Base-by-base conservation (phyloP, 2,888 invertebrate genomes). In the Acholoe squamosa region DNA sequence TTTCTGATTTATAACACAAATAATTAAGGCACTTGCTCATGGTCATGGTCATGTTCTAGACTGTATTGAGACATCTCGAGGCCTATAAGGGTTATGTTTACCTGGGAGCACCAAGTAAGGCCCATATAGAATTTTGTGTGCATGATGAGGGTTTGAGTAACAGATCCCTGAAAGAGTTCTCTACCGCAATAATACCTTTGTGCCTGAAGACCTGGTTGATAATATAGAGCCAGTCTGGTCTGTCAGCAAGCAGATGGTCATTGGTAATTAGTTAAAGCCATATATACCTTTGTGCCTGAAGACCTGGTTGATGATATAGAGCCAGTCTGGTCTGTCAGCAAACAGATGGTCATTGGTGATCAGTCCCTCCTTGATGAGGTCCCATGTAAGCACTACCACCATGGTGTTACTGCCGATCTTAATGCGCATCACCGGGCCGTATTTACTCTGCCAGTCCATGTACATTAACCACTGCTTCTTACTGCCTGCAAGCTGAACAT, bases 381-480 rank as follows among this genome's bases (percentile, higher is more conserved):
- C 67, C 31, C 43, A 89, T 10, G 77, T 77, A 3, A 52, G 56
- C 22, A 89, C 89, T 3, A 89, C 43, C 34, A 89, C 89, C 89
- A 89, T 86, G 25, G 54, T 52, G 54, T 86, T 86, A 28, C 86
- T 86, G 56, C 89, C 89, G 22, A 89, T 52, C 77, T 89, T 89
- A 7, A 89, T n/a, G 0, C 67, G 28, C 14, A 77, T 77, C 51
- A 89, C 71, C 10, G 51, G 77, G 22, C 89, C 89, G 77, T 89
- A 89, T 51, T 3, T 3, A 16, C 51, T 77, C 43, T 51, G 7
- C 54, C 71, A 54, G 5, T 77, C 89, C 71, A 71, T 89, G 86
- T 86, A 86, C 86, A 86, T 86, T 3, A 86, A 28, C 86, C 86
- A 86, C 54, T 86, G 86, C 86, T 86, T 86, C 25, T 28, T 86